A percentile compares a stretch with the other conserved stretches of the same genome.
These are phyloP conservation scores for Dryobotodes eremita DNA, from an alignment of 2,888 invertebrate species.

Conservation along the genomic window DNA sequence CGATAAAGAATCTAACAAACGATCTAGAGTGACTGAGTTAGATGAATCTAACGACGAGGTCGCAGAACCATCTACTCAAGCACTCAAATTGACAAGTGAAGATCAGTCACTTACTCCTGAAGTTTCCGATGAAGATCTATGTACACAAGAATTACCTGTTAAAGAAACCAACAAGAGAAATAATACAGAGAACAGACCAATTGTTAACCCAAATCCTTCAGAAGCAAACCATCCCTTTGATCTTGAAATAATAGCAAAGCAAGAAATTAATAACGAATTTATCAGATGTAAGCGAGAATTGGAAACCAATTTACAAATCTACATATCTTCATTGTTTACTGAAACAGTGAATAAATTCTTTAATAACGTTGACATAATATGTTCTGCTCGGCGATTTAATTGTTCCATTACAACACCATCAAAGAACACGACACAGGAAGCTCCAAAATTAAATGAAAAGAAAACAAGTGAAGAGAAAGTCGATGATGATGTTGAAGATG, in stretches of 20 bases:
- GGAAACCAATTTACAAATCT: neutral
- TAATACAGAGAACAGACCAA: neutral
- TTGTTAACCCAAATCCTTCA: neutral
- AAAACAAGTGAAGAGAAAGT: too few species aligned
- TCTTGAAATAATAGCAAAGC: neutral
- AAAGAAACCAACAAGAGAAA: neutral
- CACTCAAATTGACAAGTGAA: neutral
- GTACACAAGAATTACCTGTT: neutral
- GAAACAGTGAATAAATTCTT: too few species aligned
- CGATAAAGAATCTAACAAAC: constrained; percentile 1
- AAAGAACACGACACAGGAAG: too few species aligned
- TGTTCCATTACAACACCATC: too few species aligned
- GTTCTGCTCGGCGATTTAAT: too few species aligned
- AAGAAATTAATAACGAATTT: neutral
- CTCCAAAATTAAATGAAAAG: too few species aligned
- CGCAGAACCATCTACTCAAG: neutral
- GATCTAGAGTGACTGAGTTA: neutral
- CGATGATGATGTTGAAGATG: too few species aligned
- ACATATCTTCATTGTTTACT: too few species aligned
- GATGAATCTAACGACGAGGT: neutral
- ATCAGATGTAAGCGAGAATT: neutral
- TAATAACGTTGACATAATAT: neutral
- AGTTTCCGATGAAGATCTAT: neutral
- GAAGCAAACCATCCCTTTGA: too few species aligned
- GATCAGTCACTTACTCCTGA: neutral